These are phyloP conservation scores for Threskiornis aethiopicus DNA, from an alignment of 2,797 vertebrate genomes.

Conservation along the genomic window DNA sequence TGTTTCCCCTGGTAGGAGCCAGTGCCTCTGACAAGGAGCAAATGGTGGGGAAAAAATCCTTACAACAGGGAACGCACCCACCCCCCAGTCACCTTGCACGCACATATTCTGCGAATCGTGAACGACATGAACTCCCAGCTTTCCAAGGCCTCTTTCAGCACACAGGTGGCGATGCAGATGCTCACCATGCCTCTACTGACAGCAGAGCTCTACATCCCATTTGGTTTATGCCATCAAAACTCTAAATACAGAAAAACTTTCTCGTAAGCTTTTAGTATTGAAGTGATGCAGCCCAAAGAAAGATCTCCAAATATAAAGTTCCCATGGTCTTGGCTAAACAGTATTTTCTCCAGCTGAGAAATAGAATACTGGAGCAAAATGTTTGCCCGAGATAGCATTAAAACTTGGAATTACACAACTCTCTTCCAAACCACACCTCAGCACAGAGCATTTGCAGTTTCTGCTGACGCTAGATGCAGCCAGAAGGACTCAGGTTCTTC, in stretches of 20 bases:
- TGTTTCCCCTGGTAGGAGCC: neutral
- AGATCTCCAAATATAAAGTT: neutral
- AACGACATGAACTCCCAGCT: neutral
- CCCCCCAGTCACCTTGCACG: neutral
- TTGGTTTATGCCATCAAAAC: neutral
- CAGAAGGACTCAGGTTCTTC: neutral
- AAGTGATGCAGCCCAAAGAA: neutral
- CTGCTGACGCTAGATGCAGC: neutral
- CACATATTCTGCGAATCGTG: rapidly evolving
- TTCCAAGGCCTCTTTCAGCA: neutral
- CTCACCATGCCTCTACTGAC: neutral
- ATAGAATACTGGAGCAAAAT: neutral
- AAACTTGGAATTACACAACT: neutral
- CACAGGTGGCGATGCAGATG: neutral
- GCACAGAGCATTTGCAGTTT: neutral
- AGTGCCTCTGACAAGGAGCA: neutral
- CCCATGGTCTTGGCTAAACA: neutral
- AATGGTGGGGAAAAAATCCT: neutral
- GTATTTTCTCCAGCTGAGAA: neutral
- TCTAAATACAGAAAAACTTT: neutral
- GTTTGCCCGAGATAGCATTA: neutral
- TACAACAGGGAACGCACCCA: neutral
- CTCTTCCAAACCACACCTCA: neutral
- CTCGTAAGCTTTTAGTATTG: neutral
- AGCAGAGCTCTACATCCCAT: neutral